Base-by-base conservation (phyloP, 2,888 invertebrate genomes). In the Phaedon cochleariae region DNA sequence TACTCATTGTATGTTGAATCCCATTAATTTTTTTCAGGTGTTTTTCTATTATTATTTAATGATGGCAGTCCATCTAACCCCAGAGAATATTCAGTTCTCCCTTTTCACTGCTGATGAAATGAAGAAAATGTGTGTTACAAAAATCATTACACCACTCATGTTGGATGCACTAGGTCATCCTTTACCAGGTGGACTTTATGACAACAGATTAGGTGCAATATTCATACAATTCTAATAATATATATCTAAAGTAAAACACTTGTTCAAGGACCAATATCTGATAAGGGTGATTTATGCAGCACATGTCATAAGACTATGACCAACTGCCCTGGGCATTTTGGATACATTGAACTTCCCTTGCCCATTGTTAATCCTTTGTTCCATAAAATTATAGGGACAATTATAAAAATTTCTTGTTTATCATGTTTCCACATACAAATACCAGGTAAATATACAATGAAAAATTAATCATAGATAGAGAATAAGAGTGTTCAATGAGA, bases 361-460 rank as follows among this genome's bases (percentile, higher is more conserved):
- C 90, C 95, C 0, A 93, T 96, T 0, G 90, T 94, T 63, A 98
- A 98, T 86, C 98, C 98, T 0, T 79, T 98, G 52, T 95, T 96
- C 77, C 90, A 93, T 69, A 91, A 90, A 77, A 86, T 89, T 29
- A 85, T 97, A 17, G 88, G 87, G 61, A 87, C 86, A 0, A 81
- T 95, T 7, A 85, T 95, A 57, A 87, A 88, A 68, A 84, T 91
- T 0, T 87, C 89, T 18, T 96, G 96, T 77, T 81, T 92, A 4
- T 84, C 86, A 58, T 96, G 96, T 79, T 88, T 85, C 71, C 87
- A 84, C 73, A 82, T 94, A 9, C 92, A 93, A 84, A 86, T 90
- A 76, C 85, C 88, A 79, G 65, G 71, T 71, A 64, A 71, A 65
- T 53, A 6, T 31, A 10, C 6, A 34, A 3, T 2, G n/a, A n/a